A percentile compares a stretch with the other conserved stretches of the same genome.
Evolutionary conservation across 2,888 invertebrate genomes (phyloP).

Genomic region (Melolontha melolontha): DNA sequence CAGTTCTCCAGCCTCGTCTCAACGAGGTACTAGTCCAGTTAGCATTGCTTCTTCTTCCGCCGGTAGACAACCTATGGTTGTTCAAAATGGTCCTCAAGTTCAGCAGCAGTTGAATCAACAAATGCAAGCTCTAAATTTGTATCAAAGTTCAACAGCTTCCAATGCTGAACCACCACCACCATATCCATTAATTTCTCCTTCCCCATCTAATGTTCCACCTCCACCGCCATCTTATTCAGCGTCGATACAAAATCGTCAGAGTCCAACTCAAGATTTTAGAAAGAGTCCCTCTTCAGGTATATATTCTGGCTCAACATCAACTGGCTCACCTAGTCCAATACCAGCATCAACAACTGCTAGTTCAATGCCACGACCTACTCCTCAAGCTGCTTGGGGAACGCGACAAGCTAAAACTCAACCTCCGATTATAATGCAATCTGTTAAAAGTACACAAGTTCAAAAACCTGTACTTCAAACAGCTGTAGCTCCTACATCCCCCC

Average conservation of each 20-base stretch:
- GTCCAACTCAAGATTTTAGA: conserved; percentile 82
- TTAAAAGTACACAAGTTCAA: conserved; percentile 94
- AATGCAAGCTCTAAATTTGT: conserved; percentile 86
- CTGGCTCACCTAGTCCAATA: conserved; percentile 85
- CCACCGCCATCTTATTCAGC: conserved; percentile 89
- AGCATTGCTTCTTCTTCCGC: conserved; percentile 59
- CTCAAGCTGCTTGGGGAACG: conserved; percentile 86
- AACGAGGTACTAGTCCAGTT: conserved; percentile 76
- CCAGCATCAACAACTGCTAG: conserved; percentile 73
- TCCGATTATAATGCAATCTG: conserved; percentile 96
- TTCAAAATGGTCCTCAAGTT: conserved; percentile 81
- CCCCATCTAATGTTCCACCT: conserved; percentile 73
- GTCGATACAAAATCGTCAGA: conserved; percentile 88
- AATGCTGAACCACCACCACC: conserved; percentile 73
- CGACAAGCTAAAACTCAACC: conserved; percentile 90
- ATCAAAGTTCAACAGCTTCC: conserved; percentile 72
- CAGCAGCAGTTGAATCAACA: conserved; percentile 91
- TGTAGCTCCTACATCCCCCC: conserved; percentile 88
- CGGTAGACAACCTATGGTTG: conserved; percentile 81
- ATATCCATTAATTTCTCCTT: conserved; percentile 68
- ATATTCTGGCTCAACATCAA: conserved; percentile 85
- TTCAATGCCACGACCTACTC: conserved; percentile 82
- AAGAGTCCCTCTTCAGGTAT: conserved; percentile 90
- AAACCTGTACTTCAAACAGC: conserved; percentile 96
- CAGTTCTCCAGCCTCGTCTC: conserved; percentile 56